Base-by-base conservation (phyloP, 1,140 invertebrate genomes). In the Andricus grossulariae region DNA sequence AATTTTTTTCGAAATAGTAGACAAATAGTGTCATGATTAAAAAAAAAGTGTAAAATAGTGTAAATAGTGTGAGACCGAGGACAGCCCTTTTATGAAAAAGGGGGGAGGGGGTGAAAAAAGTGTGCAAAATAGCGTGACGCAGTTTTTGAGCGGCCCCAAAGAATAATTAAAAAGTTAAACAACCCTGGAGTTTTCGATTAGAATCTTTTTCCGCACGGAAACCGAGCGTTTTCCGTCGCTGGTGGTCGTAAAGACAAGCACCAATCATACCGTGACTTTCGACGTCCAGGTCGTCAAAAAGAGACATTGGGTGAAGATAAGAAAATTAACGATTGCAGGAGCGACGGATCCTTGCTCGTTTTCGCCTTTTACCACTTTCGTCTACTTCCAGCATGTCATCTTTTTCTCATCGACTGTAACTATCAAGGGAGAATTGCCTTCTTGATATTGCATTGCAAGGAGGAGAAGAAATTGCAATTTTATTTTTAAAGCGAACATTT, bases 251-350 rank as follows among this genome's bases (percentile, higher is more conserved):
- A 66, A 66, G 39, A 32, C 57, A 39, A 66, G 57, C 39, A 66
- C 57, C 57, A 66, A 32, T 66, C 25, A 25, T 13, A 32, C 11
- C 15, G 57, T 15, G 57, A 66, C 57, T 66, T 66, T 66, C 57
- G 13, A 66, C 57, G 57, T 32, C 57, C 16, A 15, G 57, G 57
- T 66, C 57, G 57, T 66, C 57, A 66, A 66, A 32, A 25, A 32
- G 57, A 66, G 39, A 66, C 21, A 25, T 66, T 25, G 39, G 39
- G 57, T 66, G 21, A 66, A 66, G 57, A 66, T 66, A 66, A 66
- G 57, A 66, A 66, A 32, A 66, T 66, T 66, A 66, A 66, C 57
- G 57, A 66, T 66, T 66, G 21, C 25, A 66, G 57, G 19, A 66
- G 21, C 25, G 57, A 66, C 15, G 39, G 57, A 66, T 66, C 19